These are phyloP conservation scores for Caenorhabditis brenneri DNA, from an alignment of 1,140 invertebrate species.

Conservation along the genomic window DNA sequence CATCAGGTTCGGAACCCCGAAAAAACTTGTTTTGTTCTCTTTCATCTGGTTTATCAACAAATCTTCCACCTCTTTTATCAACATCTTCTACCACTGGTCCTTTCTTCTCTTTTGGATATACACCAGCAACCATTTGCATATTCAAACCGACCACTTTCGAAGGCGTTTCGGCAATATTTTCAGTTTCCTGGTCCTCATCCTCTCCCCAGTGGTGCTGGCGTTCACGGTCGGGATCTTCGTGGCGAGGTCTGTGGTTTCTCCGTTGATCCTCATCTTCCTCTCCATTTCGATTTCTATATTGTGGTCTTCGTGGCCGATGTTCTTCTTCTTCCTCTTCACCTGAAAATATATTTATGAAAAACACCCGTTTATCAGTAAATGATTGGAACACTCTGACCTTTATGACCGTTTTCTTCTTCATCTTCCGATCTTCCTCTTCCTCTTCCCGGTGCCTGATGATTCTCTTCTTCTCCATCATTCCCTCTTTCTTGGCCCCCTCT, in stretches of 20 bases:
- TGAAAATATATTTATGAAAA: not conserved
- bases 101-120: slow-evolving; percentile 48
- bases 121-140: slow-evolving; percentile 55
- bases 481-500: not conserved
- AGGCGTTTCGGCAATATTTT: slow-evolving; percentile 42
- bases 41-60: slow-evolving; percentile 24
- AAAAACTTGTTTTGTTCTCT: slow-evolving; percentile 31
- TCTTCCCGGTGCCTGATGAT: not conserved
- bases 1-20: slow-evolving; percentile 23
- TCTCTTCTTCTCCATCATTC: not conserved
- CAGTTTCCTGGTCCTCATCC: not conserved
- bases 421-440: not conserved
- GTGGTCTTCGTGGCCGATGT: not conserved
- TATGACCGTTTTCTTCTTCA: not conserved
- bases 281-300: not conserved
- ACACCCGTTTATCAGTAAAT: no score
- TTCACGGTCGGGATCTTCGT: not conserved
- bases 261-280: not conserved
- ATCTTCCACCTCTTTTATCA: slow-evolving; percentile 30
- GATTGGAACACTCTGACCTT: not conserved
- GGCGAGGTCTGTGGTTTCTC: not conserved
- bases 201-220: not conserved
- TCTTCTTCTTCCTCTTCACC: slow-evolving; percentile 10
- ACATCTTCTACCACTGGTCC: not conserved
- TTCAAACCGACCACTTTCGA: slow-evolving; percentile 52